These are phyloP conservation scores for Noctua fimbriata DNA, from an alignment of 2,888 invertebrate genomes.

Conservation along the genomic window DNA sequence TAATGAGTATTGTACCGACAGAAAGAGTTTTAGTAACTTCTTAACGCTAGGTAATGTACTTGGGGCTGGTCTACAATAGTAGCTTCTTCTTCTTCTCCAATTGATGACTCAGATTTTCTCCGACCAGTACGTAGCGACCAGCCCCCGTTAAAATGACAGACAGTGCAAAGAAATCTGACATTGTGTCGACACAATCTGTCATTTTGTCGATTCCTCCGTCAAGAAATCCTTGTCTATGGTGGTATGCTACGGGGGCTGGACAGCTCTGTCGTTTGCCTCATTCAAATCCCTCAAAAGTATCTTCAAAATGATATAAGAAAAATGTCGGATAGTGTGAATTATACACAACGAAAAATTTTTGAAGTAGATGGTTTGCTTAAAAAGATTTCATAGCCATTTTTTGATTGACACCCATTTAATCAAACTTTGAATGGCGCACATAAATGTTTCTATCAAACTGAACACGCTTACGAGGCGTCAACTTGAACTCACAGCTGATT, in stretches of 20 bases:
- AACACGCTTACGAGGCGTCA: slow-evolving; percentile 7
- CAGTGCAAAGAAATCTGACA: too few species aligned
- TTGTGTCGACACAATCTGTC: too few species aligned
- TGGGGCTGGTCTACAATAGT: not conserved
- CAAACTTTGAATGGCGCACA: slow-evolving; percentile 8
- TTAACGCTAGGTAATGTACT: not conserved
- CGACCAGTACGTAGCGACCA: too few species aligned
- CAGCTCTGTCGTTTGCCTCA: too few species aligned
- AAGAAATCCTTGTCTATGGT: too few species aligned
- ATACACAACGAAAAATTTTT: not conserved
- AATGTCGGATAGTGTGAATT: not conserved
- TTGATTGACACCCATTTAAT: slow-evolving; percentile 8
- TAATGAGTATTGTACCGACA: not conserved
- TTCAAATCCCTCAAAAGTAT: too few species aligned
- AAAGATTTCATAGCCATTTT: not conserved
- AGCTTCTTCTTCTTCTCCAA: too few species aligned
- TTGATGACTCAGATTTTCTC: too few species aligned
- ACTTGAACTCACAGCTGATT: slow-evolving; percentile 27
- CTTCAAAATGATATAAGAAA: not conserved
- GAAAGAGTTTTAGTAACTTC: not conserved
- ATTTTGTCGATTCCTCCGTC: too few species aligned
- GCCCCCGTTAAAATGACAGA: too few species aligned
- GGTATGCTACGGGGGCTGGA: too few species aligned
- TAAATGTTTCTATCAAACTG: slow-evolving; percentile 30
- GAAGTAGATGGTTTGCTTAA: too few species aligned